phyloP scores from a whole-genome alignment of 2,888 invertebrate species.

The Sthenelais limicola region DNA sequence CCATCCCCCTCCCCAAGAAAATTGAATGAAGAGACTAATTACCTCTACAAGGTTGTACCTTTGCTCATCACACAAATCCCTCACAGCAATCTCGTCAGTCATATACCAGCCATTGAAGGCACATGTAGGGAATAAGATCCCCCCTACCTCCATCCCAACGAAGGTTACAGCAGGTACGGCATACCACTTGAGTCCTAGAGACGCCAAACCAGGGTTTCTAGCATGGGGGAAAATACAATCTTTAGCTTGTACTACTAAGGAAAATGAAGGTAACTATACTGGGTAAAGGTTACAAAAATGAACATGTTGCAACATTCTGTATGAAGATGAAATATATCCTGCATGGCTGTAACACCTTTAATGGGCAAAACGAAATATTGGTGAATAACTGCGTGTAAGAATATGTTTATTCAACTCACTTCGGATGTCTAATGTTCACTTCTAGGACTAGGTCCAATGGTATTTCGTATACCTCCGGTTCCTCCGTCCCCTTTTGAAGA shows the following conservation, averaged over 20 bases:
- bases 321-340: too few relatives aligned
- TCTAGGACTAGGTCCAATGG: conserved; percentile 90
- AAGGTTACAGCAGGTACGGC: conserved; percentile 90
- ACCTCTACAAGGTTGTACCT: conserved; percentile 93
- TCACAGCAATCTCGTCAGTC: conserved; percentile 95
- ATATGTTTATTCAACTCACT: conserved; percentile 77
- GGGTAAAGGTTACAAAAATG: too few relatives aligned
- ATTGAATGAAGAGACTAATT: conserved; percentile 50
- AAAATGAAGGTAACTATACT: too few relatives aligned
- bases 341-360: too few relatives aligned
- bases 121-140: conserved; percentile 92
- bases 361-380: too few relatives aligned
- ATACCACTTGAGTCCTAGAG: conserved; percentile 90
- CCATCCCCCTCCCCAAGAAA: neutral
- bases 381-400: too few relatives aligned
- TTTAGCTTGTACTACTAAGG: too few relatives aligned
- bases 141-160: conserved; percentile 96
- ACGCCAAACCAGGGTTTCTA: conserved; percentile 92
- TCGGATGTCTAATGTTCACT: conserved; percentile 89
- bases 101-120: conserved; percentile 99
- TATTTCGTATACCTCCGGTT: conserved; percentile 95
- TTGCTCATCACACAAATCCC: conserved; percentile 90
- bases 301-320: too few relatives aligned
- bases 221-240: too few relatives aligned
- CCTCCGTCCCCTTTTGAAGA: conserved; percentile 94